Evolutionary conservation across 2,113 vertebrate genomes (phyloP).

Genomic region (Mellivora capensis): DNA sequence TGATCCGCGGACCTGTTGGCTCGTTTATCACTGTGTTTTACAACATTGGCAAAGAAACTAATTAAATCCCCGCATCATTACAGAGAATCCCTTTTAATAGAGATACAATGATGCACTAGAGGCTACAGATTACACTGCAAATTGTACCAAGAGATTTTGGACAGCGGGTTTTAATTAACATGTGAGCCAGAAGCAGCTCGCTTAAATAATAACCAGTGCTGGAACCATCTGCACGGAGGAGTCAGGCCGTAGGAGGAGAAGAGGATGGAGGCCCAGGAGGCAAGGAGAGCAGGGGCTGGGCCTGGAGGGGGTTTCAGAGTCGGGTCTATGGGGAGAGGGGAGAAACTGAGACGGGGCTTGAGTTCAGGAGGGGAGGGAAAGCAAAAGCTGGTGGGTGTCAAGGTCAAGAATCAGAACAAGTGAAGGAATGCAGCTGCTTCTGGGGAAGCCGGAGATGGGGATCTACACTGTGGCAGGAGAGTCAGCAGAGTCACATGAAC

Average conservation of each 20-base stretch:
- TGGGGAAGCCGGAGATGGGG: not conserved
- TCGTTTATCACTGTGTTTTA: conserved; percentile 99
- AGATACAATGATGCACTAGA: conserved; percentile 98
- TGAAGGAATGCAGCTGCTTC: not conserved
- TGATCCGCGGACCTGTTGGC: conserved; percentile 96
- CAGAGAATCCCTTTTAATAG: conserved; percentile 99
- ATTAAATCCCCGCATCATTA: conserved; percentile 99
- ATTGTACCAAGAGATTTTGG: conserved; percentile 92
- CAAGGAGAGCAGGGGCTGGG: not conserved
- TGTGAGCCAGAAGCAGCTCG: conserved; percentile 85
- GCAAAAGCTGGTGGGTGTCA: not conserved
- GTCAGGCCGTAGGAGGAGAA: conserved; percentile 22
- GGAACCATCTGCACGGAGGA: conserved; percentile 79
- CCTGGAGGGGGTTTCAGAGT: not conserved
- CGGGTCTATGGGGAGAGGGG: not conserved
- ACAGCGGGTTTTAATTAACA: conserved; percentile 94
- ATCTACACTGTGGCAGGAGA: not conserved
- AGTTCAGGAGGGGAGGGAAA: not conserved
- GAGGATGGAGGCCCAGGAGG: not conserved
- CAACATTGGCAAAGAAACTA: conserved; percentile 97
- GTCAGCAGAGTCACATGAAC: not conserved
- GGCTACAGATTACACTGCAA: conserved; percentile 92
- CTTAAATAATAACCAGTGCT: conserved; percentile 84
- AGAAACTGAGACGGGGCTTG: not conserved
- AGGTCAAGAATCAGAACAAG: not conserved